Evolutionary conservation across 2,888 invertebrate genomes (phyloP), one percentile per base, ranked within the genome.

Genomic region (Gastrophysa polygoni): DNA sequence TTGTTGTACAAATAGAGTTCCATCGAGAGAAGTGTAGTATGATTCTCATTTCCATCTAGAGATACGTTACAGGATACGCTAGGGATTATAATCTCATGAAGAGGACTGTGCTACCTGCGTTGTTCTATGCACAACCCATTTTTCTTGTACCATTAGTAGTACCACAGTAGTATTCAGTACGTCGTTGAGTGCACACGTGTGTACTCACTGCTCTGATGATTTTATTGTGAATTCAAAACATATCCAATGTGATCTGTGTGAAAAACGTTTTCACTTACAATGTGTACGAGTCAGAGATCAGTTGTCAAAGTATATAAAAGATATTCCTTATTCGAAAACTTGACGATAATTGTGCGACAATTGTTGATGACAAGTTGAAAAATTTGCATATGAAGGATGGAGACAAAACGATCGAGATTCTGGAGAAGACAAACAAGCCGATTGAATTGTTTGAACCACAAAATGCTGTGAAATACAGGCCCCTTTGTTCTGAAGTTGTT

Each of bases 161-260:
- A n/a, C n/a, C 24, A 24, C 7, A 24, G 24, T 24, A 24, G 3
- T 24, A 24, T 3, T 24, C 24, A 24, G 24, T 5, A 24, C 7
- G 7, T 7, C 29, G 10, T 32, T 32, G 29, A 10, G 29, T 32
- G 10, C 29, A 10, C 29, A 32, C 29, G 29, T 32, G 29, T 8
- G 29, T 32, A 10, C 29, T 10, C 44, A 44, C 3, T 55, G 55
- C 55, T 55, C 46, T 11, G 46, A 55, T 44, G 46, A 55, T 16
- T 55, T 55, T 55, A 55, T 55, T 11, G 54, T 55, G 14, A 55
- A 55, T 46, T 2, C 44, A 46, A 55, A 28, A 46, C 14, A 43
- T 55, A 55, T 55, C 16, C 21, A 24, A 46, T 44, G 55, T 16
- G 46, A 55, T 17, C 28, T 38, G 8, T 54, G 44, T 54, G 44